Conservation (phyloP, 2,888 invertebrate genomes). For the Apocheima hispidaria region DNA sequence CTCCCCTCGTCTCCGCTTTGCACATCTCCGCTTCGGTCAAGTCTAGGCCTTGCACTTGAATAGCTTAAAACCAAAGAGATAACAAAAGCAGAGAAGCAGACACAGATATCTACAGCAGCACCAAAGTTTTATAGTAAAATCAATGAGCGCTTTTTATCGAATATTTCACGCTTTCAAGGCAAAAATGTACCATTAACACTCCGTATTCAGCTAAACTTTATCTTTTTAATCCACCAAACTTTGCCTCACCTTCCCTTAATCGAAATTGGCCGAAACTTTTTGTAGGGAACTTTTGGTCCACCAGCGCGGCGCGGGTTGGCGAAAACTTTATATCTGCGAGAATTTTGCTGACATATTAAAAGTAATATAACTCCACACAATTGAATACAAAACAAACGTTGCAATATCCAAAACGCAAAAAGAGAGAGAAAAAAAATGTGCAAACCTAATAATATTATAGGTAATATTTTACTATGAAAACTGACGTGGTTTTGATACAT, state of each 20-base stretch:
- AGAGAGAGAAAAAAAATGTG: no score
- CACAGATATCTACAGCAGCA: neutral
- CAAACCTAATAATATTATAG: no score
- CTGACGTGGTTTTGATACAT: no score
- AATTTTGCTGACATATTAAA: neutral
- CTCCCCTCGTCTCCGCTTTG: no score
- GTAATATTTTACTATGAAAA: no score
- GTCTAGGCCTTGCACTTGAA: neutral
- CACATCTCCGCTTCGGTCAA: no score
- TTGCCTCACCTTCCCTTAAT: slow-evolving; percentile 28
- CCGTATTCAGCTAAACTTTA: slow-evolving; percentile 22
- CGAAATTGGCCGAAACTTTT: slow-evolving; percentile 35
- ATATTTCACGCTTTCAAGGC: slow-evolving; percentile 11
- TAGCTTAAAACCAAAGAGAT: neutral
- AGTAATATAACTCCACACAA: slow-evolving; percentile 22
- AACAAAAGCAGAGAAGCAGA: neutral
- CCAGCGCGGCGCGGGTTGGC: slow-evolving; percentile 14
- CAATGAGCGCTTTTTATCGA: slow-evolving; percentile 4
- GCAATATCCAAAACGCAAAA: no score
- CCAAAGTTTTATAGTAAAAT: slow-evolving; percentile 4
- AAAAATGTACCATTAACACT: slow-evolving; percentile 22
- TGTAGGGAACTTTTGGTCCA: slow-evolving; percentile 29
- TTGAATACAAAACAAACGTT: neutral
- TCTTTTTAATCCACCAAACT: slow-evolving; percentile 31
- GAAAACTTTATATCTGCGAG: slow-evolving; percentile 26